Evolutionary conservation across 2,113 vertebrate genomes (phyloP).

Genomic region (Centrocercus urophasianus): DNA sequence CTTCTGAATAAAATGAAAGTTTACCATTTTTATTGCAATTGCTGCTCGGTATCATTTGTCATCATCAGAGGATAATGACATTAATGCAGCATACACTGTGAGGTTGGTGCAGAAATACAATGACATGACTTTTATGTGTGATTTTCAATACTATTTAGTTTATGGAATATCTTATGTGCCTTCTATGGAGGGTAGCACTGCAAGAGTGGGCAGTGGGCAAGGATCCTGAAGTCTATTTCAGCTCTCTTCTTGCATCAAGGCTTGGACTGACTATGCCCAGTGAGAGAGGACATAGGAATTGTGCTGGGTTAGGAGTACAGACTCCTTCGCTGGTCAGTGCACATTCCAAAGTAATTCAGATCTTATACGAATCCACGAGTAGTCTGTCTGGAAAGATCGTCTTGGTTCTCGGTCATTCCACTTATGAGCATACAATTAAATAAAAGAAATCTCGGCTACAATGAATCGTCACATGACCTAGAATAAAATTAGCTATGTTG

Average conservation of each 20-base stretch:
- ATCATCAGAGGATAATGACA: not conserved
- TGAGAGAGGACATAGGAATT: not conserved
- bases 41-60: not conserved
- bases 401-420: not conserved
- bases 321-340: not conserved
- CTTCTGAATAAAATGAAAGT: not conserved
- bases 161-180: not conserved
- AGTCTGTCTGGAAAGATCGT: slow-evolving; percentile 6
- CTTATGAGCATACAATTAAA: not conserved
- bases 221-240: not conserved
- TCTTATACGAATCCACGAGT: not conserved
- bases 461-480: not conserved
- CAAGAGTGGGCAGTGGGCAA: not conserved
- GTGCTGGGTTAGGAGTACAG: not conserved
- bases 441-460: not conserved
- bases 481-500: not conserved
- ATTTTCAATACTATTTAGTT: not conserved
- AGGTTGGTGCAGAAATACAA: not conserved
- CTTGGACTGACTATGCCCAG: not conserved
- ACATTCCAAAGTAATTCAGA: not conserved
- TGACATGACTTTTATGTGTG: not conserved
- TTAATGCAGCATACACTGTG: not conserved
- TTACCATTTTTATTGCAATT: not conserved
- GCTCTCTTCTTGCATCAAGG: not conserved
- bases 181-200: not conserved